Conservation (phyloP, 1,140 invertebrate species). For the Cheumatopsyche charites region DNA sequence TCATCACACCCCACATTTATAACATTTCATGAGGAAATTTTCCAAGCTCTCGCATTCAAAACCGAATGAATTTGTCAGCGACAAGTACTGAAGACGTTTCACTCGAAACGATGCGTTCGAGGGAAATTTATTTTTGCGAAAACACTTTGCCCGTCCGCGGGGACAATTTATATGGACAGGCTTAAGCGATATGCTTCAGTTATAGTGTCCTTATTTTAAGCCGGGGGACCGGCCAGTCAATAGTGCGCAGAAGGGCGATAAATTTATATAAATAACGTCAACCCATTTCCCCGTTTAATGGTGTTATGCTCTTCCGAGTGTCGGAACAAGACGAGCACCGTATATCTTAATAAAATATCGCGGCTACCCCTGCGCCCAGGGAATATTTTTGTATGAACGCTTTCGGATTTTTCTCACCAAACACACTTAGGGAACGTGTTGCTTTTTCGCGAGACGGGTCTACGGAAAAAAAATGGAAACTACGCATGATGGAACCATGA, state of each 20-base stretch:
- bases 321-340: slow-evolving; percentile 41
- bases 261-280: slow-evolving; percentile 45
- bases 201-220: slow-evolving; percentile 30
- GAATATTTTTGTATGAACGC: slow-evolving; percentile 34
- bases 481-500: neutral
- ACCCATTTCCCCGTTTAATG: slow-evolving; percentile 42
- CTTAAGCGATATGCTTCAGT: slow-evolving; percentile 28
- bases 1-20: too few relatives aligned
- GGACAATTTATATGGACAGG: slow-evolving; percentile 22
- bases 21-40: too few relatives aligned
- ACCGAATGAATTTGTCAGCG: too few relatives aligned
- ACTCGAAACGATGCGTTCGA: neutral
- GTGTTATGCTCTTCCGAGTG: slow-evolving; percentile 43
- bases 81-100: neutral
- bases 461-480: neutral
- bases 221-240: slow-evolving; percentile 32
- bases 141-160: neutral
- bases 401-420: slow-evolving; percentile 13
- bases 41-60: too few relatives aligned
- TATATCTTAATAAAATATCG: slow-evolving; percentile 44
- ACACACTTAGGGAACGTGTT: neutral
- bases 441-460: neutral
- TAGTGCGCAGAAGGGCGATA: slow-evolving; percentile 40
- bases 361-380: slow-evolving; percentile 18
- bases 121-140: slow-evolving; percentile 5